These are phyloP conservation scores for Caenorhabditis angaria DNA, from an alignment of 2,888 invertebrate species.

Conservation along the genomic window DNA sequence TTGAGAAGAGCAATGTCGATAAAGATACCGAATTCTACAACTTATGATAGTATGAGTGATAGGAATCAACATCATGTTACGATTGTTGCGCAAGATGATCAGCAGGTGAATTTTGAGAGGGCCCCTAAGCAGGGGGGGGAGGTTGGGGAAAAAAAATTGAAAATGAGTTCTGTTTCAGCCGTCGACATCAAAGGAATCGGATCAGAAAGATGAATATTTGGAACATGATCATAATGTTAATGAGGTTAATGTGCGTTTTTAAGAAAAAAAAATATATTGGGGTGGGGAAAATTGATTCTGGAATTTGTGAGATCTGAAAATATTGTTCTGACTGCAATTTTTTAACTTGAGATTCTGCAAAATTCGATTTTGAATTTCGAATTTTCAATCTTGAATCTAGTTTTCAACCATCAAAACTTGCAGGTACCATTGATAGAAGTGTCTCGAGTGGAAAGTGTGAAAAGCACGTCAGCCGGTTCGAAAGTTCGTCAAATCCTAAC, in stretches of 20 bases:
- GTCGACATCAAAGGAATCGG: slow-evolving; percentile 35
- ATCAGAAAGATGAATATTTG: slow-evolving; percentile 19
- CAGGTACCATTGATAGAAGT: slow-evolving; percentile 59
- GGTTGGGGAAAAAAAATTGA: not conserved
- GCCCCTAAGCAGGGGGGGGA: too few relatives aligned
- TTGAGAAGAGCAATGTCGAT: slow-evolving; percentile 41
- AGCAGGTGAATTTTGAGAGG: slow-evolving; percentile 25
- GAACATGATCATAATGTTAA: slow-evolving; percentile 26
- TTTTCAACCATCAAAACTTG: not conserved
- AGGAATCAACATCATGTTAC: slow-evolving; percentile 26
- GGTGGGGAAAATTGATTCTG: not conserved
- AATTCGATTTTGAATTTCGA: too few relatives aligned
- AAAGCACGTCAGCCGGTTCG: slow-evolving; percentile 35
- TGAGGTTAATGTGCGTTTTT: slow-evolving; percentile 27
- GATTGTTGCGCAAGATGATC: slow-evolving; percentile 23
- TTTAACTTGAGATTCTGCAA: too few relatives aligned
- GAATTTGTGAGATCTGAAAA: too few relatives aligned
- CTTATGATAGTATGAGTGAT: too few relatives aligned
- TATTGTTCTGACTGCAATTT: not conserved
- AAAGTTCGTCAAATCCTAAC: slow-evolving; percentile 51
- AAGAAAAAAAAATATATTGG: not conserved
- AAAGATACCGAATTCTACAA: not conserved
- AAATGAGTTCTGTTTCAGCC: slow-evolving; percentile 25
- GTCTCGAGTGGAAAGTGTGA: slow-evolving; percentile 51
- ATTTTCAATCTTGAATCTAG: not conserved